A percentile compares a stretch with the other conserved stretches of the same genome.
These are phyloP conservation scores for Flexamia atlantica DNA, from an alignment of 2,888 invertebrate genomes.

Conservation along the genomic window DNA sequence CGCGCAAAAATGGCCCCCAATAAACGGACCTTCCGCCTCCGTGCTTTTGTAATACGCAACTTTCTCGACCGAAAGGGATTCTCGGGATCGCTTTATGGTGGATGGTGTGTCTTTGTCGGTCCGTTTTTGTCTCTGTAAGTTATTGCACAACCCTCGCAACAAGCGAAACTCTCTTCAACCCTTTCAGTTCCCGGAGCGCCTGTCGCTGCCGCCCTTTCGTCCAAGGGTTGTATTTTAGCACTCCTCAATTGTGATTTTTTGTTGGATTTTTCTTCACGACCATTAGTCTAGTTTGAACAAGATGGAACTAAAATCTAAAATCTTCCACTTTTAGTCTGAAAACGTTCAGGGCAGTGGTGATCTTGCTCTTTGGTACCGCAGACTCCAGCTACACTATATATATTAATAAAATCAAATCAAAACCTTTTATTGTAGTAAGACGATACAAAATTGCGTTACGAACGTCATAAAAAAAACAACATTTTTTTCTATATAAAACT, in stretches of 20 bases:
- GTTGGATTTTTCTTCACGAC: background rate
- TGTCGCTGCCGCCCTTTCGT: slow-evolving; percentile 29
- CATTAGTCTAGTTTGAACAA: background rate
- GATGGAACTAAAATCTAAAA: background rate
- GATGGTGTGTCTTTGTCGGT: slow-evolving; percentile 29
- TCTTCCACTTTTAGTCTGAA: no score
- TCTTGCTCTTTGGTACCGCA: no score
- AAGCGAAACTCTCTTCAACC: slow-evolving; percentile 36
- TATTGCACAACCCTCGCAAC: slow-evolving; percentile 19
- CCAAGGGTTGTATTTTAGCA: slow-evolving; percentile 31
- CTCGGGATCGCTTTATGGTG: slow-evolving; percentile 16
- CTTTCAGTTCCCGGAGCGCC: slow-evolving; percentile 8
- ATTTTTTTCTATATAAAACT: no score
- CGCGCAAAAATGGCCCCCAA: slow-evolving; percentile 39
- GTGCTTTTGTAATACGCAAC: slow-evolving; percentile 45
- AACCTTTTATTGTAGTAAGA: no score
- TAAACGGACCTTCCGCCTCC: slow-evolving; percentile 44
- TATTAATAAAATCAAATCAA: no score
- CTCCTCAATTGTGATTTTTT: slow-evolving; percentile 22
- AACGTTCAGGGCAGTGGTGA: no score
- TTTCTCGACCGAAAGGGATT: slow-evolving; percentile 35
- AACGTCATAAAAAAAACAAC: no score
- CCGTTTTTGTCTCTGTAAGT: slow-evolving; percentile 23
- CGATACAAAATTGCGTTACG: no score
- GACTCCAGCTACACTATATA: no score